A percentile compares a stretch with the other conserved stretches of the same genome.
These are phyloP conservation scores for Drosophila emarginata DNA, from an alignment of 2,888 invertebrate genomes.

Conservation along the genomic window DNA sequence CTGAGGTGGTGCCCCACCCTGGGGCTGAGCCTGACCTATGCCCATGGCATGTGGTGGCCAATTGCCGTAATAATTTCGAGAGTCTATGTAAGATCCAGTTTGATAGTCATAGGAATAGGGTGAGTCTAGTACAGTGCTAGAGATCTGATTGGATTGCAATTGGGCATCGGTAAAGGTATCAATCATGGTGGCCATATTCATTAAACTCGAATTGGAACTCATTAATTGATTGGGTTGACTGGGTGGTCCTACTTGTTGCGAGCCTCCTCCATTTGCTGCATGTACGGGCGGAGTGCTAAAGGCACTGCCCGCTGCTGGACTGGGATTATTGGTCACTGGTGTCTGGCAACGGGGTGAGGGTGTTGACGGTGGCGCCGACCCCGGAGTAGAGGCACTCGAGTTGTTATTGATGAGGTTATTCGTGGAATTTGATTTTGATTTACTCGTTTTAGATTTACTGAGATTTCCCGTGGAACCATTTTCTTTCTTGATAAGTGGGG, in stretches of 20 bases:
- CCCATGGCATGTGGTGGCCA: slow-evolving; percentile 84
- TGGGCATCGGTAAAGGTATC: slow-evolving; percentile 90
- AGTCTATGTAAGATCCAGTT: slow-evolving; percentile 84
- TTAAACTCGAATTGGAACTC: slow-evolving; percentile 84
- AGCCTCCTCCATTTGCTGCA: slow-evolving; percentile 40
- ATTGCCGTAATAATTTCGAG: slow-evolving; percentile 86
- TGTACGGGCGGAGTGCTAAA: slow-evolving; percentile 82
- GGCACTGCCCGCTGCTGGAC: slow-evolving; percentile 83
- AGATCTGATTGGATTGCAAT: slow-evolving; percentile 92
- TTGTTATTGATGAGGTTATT: slow-evolving; percentile 39
- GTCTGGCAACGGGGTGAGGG: slow-evolving; percentile 82
- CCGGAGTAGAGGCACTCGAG: slow-evolving; percentile 71
- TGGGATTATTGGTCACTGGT: slow-evolving; percentile 84
- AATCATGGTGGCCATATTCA: slow-evolving; percentile 90
- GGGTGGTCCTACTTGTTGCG: slow-evolving; percentile 46
- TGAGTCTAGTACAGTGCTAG: slow-evolving; percentile 91
- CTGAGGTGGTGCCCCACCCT: slow-evolving; percentile 23
- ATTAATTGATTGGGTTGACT: slow-evolving; percentile 81
- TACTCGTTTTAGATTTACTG: slow-evolving; percentile 41
- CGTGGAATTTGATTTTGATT: slow-evolving; percentile 3
- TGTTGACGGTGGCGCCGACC: slow-evolving; percentile 79
- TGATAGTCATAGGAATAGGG: slow-evolving; percentile 87
- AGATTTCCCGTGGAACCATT: slow-evolving; percentile 78
- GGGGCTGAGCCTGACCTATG: slow-evolving; percentile 36
- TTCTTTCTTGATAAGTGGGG: slow-evolving; percentile 64